Conservation (phyloP, 2,113 vertebrate genomes). For the Catharus minimus region DNA sequence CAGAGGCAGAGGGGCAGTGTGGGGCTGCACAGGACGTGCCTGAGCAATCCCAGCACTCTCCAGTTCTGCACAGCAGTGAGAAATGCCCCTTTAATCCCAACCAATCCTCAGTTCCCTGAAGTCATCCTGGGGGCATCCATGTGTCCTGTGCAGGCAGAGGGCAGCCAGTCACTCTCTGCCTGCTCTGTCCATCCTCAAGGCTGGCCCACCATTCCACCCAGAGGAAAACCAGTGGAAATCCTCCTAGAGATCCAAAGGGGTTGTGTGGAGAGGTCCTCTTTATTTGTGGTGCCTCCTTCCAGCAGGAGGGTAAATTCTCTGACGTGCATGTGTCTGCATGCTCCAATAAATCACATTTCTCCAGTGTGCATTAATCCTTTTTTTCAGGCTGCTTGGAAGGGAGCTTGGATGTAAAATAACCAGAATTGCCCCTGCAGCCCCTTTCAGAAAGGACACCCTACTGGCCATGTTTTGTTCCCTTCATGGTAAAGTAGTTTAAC, state of each 20-base stretch:
- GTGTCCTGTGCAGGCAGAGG: accelerated
- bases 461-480: background rate
- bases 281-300: background rate
- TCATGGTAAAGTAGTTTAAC: background rate
- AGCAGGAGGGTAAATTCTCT: background rate
- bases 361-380: background rate
- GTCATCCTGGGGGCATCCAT: accelerated
- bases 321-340: background rate
- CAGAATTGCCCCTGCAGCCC: background rate
- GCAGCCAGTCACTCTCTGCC: background rate
- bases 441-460: background rate
- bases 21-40: background rate
- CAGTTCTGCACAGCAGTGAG: background rate
- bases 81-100: background rate
- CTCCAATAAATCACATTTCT: background rate
- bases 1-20: background rate
- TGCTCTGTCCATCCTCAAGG: background rate
- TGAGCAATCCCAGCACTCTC: background rate
- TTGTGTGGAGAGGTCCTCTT: accelerated
- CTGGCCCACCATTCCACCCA: background rate
- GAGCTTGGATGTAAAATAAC: background rate
- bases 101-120: background rate
- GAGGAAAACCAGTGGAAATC: background rate
- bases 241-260: background rate
- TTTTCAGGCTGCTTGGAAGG: background rate